Percentiles rank a stretch among this genome's conserved stretches.
Conservation (phyloP, 2,113 vertebrate species). For the Callaeas wilsoni region DNA sequence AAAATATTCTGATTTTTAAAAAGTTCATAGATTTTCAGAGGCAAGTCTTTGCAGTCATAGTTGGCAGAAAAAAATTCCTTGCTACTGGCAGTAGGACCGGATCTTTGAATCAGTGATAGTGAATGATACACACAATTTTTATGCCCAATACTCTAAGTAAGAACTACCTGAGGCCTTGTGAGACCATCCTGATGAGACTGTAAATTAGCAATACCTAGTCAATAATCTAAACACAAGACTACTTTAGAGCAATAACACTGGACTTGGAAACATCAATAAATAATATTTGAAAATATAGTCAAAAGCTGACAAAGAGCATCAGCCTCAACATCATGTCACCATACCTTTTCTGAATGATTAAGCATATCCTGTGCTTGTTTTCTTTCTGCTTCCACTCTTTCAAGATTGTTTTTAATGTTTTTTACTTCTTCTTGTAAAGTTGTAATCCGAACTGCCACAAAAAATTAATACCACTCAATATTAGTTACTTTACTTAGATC, state of each 20-base stretch:
- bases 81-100: neutral
- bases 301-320: neutral
- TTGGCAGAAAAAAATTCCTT: neutral
- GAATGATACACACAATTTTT: neutral
- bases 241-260: neutral
- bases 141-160: neutral
- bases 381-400: conserved; percentile 88
- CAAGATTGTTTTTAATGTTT: conserved; percentile 84
- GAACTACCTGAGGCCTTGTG: neutral
- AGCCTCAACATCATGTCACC: neutral
- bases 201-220: neutral
- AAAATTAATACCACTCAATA: neutral
- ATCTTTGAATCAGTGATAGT: neutral
- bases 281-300: neutral
- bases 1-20: neutral
- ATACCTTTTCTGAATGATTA: conserved; percentile 94
- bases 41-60: neutral
- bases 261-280: neutral
- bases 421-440: conserved; percentile 93
- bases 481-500: neutral
- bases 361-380: conserved; percentile 91
- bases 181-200: neutral
- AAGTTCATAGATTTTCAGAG: neutral
- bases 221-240: neutral
- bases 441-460: conserved; percentile 80